These are phyloP conservation scores for Lepus europaeus DNA, from an alignment of 2,113 vertebrate species.

Conservation along the genomic window DNA sequence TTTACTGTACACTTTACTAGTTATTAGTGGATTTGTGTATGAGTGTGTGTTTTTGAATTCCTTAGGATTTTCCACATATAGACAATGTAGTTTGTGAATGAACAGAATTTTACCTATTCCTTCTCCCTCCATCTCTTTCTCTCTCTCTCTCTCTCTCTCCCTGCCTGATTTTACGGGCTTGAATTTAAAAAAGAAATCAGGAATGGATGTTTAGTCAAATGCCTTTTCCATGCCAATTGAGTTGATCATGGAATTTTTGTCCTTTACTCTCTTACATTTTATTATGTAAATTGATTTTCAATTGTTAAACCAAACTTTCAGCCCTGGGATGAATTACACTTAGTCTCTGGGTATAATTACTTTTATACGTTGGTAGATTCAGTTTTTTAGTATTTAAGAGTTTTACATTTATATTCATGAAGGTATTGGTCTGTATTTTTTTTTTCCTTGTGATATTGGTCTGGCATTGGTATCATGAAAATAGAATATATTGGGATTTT, in stretches of 20 bases:
- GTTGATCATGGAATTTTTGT: not conserved
- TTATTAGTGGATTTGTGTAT: not conserved
- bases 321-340: not conserved
- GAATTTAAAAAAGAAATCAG: not conserved
- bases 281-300: not conserved
- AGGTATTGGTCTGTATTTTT: not conserved
- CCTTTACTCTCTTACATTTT: not conserved
- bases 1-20: not conserved
- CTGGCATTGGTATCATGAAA: not conserved
- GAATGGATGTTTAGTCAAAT: too few relatives aligned
- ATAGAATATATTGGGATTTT: not conserved
- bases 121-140: not conserved
- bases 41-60: not conserved
- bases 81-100: not conserved
- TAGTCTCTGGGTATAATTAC: not conserved
- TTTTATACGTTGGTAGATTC: not conserved
- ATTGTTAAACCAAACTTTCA: not conserved
- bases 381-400: not conserved
- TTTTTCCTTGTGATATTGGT: not conserved
- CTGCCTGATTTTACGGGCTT: not conserved
- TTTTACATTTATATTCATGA: not conserved
- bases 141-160: not conserved
- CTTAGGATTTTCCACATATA: not conserved
- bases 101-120: not conserved
- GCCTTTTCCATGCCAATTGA: not conserved